Conservation (phyloP, 2,888 invertebrate species). For the Ecdyonurus torrentis region DNA sequence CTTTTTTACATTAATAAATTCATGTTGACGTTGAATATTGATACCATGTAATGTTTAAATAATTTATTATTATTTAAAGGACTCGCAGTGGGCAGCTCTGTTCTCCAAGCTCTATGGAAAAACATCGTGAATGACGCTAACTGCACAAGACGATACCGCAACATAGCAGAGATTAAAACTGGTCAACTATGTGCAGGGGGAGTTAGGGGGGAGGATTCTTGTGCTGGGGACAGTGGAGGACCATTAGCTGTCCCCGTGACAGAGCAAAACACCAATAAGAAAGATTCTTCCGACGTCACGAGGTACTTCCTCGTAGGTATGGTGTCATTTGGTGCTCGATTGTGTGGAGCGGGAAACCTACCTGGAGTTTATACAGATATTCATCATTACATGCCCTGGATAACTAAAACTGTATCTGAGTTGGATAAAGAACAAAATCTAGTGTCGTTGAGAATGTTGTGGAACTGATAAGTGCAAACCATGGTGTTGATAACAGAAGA, state of each 20-base stretch:
- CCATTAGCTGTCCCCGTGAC: conserved; percentile 11
- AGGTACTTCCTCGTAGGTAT: conserved; percentile 38
- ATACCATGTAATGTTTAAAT: no score
- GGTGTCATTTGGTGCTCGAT: conserved; percentile 41
- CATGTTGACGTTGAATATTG: no score
- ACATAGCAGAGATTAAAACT: background rate
- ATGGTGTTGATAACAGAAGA: no score
- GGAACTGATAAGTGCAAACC: no score
- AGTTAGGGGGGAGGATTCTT: conserved; percentile 14
- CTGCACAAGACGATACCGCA: background rate
- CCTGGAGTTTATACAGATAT: conserved; percentile 56
- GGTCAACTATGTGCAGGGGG: conserved; percentile 9
- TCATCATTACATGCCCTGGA: conserved; percentile 45
- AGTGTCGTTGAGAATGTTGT: no score
- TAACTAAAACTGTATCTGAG: conserved; percentile 18
- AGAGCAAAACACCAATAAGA: background rate
- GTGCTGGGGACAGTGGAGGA: conserved; percentile 17
- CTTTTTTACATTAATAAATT: no score
- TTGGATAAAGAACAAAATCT: background rate
- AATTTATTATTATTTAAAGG: no score
- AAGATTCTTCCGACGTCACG: conserved; percentile 19
- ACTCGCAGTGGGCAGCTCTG: no score
- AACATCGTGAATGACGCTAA: background rate
- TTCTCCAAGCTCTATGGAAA: background rate
- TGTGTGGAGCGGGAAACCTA: conserved; percentile 38